Percentiles rank a stretch among this genome's conserved stretches.
Conservation (phyloP, 2,888 invertebrate species). For the Dilophus febrilis region DNA sequence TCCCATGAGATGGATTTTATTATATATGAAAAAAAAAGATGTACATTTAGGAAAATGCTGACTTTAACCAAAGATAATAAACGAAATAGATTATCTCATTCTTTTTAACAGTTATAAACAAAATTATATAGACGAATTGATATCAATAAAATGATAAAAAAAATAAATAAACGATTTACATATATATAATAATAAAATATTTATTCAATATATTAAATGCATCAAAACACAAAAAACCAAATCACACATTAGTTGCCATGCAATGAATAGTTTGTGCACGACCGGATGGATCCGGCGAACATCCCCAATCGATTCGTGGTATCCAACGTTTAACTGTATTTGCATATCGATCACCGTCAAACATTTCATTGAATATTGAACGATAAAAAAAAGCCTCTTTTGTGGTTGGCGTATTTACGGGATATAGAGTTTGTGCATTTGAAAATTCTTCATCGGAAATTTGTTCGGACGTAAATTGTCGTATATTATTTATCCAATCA, state of each 20-base stretch:
- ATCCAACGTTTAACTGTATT: slow-evolving; percentile 27
- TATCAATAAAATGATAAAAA: too few species aligned
- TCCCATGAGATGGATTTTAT: too few species aligned
- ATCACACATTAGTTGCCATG: slow-evolving; percentile 4
- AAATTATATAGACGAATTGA: too few species aligned
- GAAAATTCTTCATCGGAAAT: slow-evolving; percentile 40
- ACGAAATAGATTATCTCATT: too few species aligned
- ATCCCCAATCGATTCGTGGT: slow-evolving; percentile 29
- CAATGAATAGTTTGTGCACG: slow-evolving; percentile 24
- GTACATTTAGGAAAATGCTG: too few species aligned
- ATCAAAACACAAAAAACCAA: too few species aligned
- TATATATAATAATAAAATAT: too few species aligned
- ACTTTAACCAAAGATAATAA: too few species aligned
- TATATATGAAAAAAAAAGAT: too few species aligned
- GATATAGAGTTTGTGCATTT: slow-evolving; percentile 35
- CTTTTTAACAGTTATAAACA: too few species aligned
- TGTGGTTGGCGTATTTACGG: slow-evolving; percentile 55
- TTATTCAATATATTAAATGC: too few species aligned
- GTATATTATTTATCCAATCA: slow-evolving; percentile 28
- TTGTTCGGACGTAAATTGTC: slow-evolving; percentile 37
- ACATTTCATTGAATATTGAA: slow-evolving; percentile 24
- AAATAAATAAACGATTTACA: too few species aligned
- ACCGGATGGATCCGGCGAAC: slow-evolving; percentile 29
- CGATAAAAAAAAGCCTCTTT: slow-evolving; percentile 62
- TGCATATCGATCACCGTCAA: slow-evolving; percentile 24